Evolutionary conservation across 2,797 vertebrate genomes (phyloP), one percentile per base, ranked within the genome.

Genomic region (Melopsittacus undulatus): DNA sequence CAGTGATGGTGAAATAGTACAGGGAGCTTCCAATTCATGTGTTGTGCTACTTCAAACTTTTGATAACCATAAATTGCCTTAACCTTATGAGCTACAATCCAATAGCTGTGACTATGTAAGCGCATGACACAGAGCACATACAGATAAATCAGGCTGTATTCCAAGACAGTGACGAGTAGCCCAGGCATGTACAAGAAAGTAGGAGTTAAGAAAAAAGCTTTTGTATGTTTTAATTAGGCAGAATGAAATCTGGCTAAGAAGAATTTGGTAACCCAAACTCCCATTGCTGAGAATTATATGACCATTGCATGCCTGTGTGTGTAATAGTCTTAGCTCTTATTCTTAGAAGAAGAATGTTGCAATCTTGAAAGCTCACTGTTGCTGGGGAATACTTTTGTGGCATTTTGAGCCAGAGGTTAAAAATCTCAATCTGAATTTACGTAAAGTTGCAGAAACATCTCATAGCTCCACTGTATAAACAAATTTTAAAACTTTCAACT

Each of bases 101-200:
- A 51, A 7, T 1, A 46, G 13, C n/a, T 83, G 14, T 34, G 27
- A 9, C 8, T 64, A 40, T 42, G 29, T n/a, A 30, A 48, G n/a
- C 22, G 11, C 43, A 21, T 56, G 49, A 61, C 24, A 51, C 45
- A 66, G 40, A 66, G 36, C 22, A 70, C 29, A 3, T 1, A 9
- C 17, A 63, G 27, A 43, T 19, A 10, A 40, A 34, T 34, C 30
- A 43, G 38, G 22, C 22, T 70, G n/a, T 57, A 7, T 6, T 56
- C 45, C 26, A 13, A 36, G 34, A 36, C 18, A 16, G 10, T 27
- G 13, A 49, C 0, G 1, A 48, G 18, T 18, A 62, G 5, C 15
- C 18, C 30, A 36, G 30, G 9, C 24, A 15, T 6, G 4, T 51
- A 34, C 6, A 30, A 48, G 23, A 7, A 22, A 16, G 23, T 9